Conservation (phyloP, 1,140 invertebrate species). For the Anthonomus grandis region DNA sequence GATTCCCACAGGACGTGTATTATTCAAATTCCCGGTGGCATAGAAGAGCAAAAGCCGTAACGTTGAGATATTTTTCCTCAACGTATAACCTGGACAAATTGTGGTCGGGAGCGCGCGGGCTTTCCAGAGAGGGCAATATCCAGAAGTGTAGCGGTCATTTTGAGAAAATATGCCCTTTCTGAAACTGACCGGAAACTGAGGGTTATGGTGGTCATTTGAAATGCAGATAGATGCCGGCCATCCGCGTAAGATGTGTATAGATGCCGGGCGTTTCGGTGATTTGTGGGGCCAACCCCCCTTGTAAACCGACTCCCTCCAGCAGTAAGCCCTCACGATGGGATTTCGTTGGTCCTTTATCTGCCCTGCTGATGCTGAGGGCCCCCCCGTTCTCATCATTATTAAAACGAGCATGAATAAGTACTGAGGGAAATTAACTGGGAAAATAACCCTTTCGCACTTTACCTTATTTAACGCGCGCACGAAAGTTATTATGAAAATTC, state of each 20-base stretch:
- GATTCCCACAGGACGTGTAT: too few species aligned
- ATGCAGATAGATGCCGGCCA: slow-evolving; percentile 41
- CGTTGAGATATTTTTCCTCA: too few species aligned
- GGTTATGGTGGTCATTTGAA: slow-evolving; percentile 39
- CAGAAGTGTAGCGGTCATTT: slow-evolving; percentile 19
- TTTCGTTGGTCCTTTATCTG: slow-evolving; percentile 17
- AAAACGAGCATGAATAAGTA: slow-evolving; percentile 31
- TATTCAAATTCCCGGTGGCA: too few species aligned
- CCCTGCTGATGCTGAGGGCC: slow-evolving; percentile 5
- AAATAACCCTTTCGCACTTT: slow-evolving; percentile 28
- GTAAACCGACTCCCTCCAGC: slow-evolving; percentile 38
- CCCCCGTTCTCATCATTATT: slow-evolving; percentile 31
- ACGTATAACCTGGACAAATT: too few species aligned
- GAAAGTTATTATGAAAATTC: slow-evolving; percentile 27
- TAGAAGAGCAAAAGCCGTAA: too few species aligned
- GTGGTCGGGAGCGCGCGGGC: neutral
- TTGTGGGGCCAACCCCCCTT: slow-evolving; percentile 44
- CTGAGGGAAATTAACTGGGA: slow-evolving; percentile 28
- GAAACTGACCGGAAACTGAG: slow-evolving; percentile 12
- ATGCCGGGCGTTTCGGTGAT: slow-evolving; percentile 42
- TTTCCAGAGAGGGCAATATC: slow-evolving; percentile 8
- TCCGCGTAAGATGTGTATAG: slow-evolving; percentile 42
- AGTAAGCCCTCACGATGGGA: too few species aligned
- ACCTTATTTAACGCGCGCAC: too few species aligned
- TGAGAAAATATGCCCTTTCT: slow-evolving; percentile 26